Evolutionary conservation across 92 coral and sea anemone species (phyloP).

Genomic region (Porites cylindrica): DNA sequence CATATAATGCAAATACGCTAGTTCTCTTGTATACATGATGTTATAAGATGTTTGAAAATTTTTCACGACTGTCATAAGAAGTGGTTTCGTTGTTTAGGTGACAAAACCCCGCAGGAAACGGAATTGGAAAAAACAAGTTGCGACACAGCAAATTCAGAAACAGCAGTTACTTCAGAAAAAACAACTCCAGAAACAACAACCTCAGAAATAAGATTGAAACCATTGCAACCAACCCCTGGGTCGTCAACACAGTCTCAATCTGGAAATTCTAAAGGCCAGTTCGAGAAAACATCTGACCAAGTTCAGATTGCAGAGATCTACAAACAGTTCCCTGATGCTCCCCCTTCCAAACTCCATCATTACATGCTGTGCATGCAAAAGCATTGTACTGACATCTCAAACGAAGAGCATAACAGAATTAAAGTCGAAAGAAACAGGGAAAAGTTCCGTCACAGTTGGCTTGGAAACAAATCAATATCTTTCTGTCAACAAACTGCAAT

Average conservation of each 20-base stretch:
- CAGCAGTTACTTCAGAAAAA: too few species aligned
- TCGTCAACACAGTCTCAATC: conserved; percentile 26
- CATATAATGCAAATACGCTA: conserved; percentile 8
- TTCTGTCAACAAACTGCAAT: conserved; percentile 59
- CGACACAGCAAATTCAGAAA: too few species aligned
- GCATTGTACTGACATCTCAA: conserved; percentile 57
- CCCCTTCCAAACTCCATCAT: conserved; percentile 54
- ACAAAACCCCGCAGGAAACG: too few species aligned
- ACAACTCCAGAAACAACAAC: conserved; percentile 12
- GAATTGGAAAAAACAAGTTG: too few species aligned
- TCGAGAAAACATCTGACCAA: conserved; percentile 22
- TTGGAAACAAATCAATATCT: conserved; percentile 56
- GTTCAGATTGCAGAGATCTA: conserved; percentile 45
- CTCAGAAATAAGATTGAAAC: conserved; percentile 52
- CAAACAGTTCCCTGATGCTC: conserved; percentile 53
- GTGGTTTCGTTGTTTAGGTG: too few species aligned
- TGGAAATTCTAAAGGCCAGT: conserved; percentile 35
- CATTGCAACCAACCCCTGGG: conserved; percentile 11
- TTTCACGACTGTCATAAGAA: too few species aligned
- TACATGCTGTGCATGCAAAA: conserved; percentile 48
- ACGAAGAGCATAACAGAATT: conserved; percentile 66
- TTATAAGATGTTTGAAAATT: conserved; percentile 8
- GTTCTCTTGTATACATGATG: conserved; percentile 12
- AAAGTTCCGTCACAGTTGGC: conserved; percentile 74
- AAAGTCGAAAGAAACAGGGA: conserved; percentile 71